Conservation (phyloP, 1,140 invertebrate species). For the Aporrectodea caliginosa region DNA sequence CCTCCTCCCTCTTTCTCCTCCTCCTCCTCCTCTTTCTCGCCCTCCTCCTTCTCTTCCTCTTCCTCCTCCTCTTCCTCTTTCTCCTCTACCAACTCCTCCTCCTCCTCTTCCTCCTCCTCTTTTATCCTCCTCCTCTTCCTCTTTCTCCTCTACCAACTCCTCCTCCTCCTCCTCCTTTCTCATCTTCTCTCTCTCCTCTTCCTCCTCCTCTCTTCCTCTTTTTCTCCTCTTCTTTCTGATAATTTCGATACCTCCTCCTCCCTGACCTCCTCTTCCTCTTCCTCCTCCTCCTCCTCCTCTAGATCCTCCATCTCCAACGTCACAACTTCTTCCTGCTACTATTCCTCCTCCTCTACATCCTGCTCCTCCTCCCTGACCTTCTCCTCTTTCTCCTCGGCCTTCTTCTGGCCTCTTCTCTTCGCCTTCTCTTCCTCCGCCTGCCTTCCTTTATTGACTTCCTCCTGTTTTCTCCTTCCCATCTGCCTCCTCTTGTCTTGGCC, state of each 20-base stretch:
- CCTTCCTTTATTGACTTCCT: not conserved
- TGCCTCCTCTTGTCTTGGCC: not conserved
- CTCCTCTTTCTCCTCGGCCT: not conserved
- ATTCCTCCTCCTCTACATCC: constrained; percentile 6
- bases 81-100: too few species aligned
- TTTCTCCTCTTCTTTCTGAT: not conserved
- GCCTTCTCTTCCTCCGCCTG: too few species aligned
- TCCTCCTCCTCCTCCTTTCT: not conserved
- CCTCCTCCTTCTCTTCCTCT: too few species aligned
- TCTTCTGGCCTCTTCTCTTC: not conserved
- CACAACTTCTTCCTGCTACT: not conserved
- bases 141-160: too few species aligned
- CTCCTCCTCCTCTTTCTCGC: too few species aligned
- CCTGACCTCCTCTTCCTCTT: too few species aligned
- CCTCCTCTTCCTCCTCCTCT: not conserved
- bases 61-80: too few species aligned
- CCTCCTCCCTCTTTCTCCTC: too few species aligned
- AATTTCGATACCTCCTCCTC: not conserved
- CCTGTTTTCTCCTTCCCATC: not conserved
- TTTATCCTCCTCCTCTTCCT: not conserved
- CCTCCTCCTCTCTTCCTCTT: not conserved
- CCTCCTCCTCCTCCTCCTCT: too few species aligned
- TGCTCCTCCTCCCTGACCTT: not conserved
- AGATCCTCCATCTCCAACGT: too few species aligned
- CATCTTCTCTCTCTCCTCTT: not conserved